Percentiles rank a stretch among this genome's conserved stretches.
phyloP scores from a whole-genome alignment of 2,113 vertebrate species.

The Amia ocellicauda region DNA sequence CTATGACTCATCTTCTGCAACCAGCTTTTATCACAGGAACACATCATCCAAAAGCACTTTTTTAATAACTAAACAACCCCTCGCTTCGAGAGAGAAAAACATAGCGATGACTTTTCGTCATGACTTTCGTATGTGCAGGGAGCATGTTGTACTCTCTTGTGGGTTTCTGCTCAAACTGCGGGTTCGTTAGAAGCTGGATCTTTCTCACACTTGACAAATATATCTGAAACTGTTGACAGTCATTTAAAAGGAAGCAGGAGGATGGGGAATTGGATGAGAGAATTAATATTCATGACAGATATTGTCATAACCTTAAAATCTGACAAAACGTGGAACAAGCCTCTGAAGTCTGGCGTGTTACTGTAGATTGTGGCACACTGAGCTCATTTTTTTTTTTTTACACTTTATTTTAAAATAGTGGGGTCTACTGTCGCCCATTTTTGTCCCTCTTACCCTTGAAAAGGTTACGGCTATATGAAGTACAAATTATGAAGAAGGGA shows the following conservation, averaged over 20 bases:
- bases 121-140: constrained; percentile 33
- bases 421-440: neutral
- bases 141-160: constrained; percentile 38
- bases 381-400: constrained; percentile 27
- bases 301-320: constrained; percentile 46
- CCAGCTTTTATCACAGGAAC: constrained; percentile 21
- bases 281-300: constrained; percentile 50
- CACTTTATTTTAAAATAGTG: neutral
- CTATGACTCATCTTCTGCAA: too few relatives aligned
- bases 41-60: constrained; percentile 55
- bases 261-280: constrained; percentile 53
- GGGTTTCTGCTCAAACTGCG: constrained; percentile 29
- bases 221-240: constrained; percentile 60
- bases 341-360: constrained; percentile 12
- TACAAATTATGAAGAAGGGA: neutral
- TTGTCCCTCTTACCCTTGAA: neutral
- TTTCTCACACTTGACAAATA: constrained; percentile 56
- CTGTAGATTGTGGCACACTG: constrained; percentile 30
- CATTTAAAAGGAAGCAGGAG: constrained; percentile 46
- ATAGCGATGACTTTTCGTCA: constrained; percentile 55
- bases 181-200: constrained; percentile 37
- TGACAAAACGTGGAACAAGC: constrained; percentile 23
- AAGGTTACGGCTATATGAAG: neutral
- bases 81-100: constrained; percentile 38
- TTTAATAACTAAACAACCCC: constrained; percentile 48